These are phyloP conservation scores for Narcine bancroftii DNA, from an alignment of 2,113 vertebrate species.

Conservation along the genomic window DNA sequence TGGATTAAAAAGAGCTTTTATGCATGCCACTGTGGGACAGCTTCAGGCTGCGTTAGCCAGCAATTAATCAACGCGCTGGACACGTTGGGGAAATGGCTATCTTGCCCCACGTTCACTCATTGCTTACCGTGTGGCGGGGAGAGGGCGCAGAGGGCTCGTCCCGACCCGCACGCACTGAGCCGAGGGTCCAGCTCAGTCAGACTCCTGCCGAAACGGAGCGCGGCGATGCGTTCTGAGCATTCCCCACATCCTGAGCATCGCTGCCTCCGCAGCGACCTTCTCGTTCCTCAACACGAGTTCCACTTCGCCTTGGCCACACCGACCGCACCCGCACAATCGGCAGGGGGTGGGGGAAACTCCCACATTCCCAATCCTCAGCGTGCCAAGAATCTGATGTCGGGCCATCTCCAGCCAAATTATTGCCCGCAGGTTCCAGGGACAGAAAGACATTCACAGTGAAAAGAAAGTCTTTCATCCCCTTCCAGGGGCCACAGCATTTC, in stretches of 20 bases:
- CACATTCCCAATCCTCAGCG: too few relatives aligned
- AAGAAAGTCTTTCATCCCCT: too few relatives aligned
- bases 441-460: too few relatives aligned
- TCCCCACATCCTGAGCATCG: neutral
- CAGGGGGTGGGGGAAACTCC: too few relatives aligned
- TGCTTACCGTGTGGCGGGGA: neutral
- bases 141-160: neutral
- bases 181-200: neutral
- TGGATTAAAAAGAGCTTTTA: too few relatives aligned
- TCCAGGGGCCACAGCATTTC: too few relatives aligned
- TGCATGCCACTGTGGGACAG: neutral
- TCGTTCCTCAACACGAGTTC: neutral
- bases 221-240: neutral
- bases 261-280: neutral
- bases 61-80: neutral
- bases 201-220: neutral
- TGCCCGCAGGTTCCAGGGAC: neutral
- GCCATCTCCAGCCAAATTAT: neutral
- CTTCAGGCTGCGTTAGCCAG: too few relatives aligned
- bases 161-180: neutral
- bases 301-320: too few relatives aligned
- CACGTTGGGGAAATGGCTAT: neutral
- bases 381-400: neutral
- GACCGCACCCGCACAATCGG: too few relatives aligned
- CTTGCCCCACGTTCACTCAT: neutral